phyloP scores from a whole-genome alignment of 2,113 vertebrate species.

The Leiothrix lutea region DNA sequence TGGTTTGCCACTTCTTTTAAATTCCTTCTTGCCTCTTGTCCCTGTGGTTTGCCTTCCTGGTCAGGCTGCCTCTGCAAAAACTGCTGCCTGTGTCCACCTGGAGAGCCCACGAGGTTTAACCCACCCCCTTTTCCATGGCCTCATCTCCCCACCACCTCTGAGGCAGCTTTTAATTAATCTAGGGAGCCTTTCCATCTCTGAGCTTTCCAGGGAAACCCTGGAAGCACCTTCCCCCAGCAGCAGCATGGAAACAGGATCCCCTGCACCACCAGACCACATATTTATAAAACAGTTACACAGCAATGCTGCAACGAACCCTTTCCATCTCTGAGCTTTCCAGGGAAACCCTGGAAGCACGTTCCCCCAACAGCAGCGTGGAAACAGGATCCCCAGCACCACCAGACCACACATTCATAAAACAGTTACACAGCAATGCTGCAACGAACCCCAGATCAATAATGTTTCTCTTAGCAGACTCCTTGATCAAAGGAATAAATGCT shows the following conservation, averaged over 20 bases:
- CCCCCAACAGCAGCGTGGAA: neutral
- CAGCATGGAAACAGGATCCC: too few relatives aligned
- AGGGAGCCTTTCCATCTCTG: neutral
- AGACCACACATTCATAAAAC: neutral
- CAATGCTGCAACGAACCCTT: neutral
- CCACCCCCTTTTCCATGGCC: accelerated
- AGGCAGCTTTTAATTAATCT: neutral
- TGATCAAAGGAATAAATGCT: neutral
- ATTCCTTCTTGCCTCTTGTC: neutral
- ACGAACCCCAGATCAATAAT: neutral
- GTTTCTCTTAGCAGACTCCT: neutral
- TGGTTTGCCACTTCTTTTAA: neutral
- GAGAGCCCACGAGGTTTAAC: neutral
- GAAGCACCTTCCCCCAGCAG: neutral
- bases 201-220: neutral
- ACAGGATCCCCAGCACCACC: neutral
- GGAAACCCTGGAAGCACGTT: neutral
- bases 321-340: neutral
- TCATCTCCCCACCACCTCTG: neutral
- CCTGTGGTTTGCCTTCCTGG: neutral
- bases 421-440: neutral
- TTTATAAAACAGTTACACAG: neutral
- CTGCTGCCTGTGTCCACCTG: neutral
- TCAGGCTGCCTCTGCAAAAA: neutral
- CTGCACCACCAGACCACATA: neutral